Evolutionary conservation across 2,113 vertebrate species (phyloP), one percentile per base, ranked within the genome.

Genomic region (Triplophysa siluroides): DNA sequence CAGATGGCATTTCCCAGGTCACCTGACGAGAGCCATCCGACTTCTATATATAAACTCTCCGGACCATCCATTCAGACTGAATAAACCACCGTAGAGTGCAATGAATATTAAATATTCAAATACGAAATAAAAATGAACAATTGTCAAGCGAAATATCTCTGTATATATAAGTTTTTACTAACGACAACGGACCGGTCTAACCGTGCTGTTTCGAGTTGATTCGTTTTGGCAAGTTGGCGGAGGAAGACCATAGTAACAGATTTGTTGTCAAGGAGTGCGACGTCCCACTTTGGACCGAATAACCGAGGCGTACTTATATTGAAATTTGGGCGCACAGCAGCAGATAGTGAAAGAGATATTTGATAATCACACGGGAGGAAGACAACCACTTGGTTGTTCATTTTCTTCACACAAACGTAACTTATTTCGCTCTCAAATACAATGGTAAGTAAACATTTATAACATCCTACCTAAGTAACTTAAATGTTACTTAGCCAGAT

Each of bases 251-350:
- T 83, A 80, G 81, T 61, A 76, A 88, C 85, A 45, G 72, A 8
- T 58, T 47, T 69, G 87, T 88, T 85, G 85, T 82, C 83, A 85
- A 76, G 85, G 78, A 77, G 85, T 88, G 83, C 85, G 45, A 45
- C 77, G 86, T 81, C 83, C 76, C 69, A 81, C 67, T 84, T 77
- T 72, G 47, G 76, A 81, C 83, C 83, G 21, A 64, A 85, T 61
- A 41, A 66, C 82, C 43, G 60, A 68, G 38, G 88, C 86, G 86
- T 54, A 85, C 77, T 81, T 70, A 86, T 89, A 64, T 56, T 26
- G 52, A 61, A 74, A 64, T 71, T 83, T 45, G 78, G 81, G 71
- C 74, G 72, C 85, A 84, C 54, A 79, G 76, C 79, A 64, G 77
- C 78, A 81, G 64, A 67, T 78, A 76, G 67, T 67, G 79, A 26